phyloP scores from a whole-genome alignment of 2,888 invertebrate species.

The Diaphora mendica region DNA sequence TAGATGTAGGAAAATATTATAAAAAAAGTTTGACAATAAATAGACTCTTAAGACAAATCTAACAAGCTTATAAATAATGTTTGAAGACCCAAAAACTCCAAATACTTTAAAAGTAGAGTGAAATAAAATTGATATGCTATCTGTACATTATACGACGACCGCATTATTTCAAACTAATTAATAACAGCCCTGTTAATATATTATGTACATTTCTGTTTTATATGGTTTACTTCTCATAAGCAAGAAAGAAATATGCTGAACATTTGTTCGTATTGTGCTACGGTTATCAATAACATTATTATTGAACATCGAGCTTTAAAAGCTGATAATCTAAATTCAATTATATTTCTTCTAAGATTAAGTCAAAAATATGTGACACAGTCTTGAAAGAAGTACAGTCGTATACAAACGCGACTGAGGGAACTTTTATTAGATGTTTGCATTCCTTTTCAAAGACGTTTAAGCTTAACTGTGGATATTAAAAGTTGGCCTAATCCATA shows the following conservation, averaged over 20 bases:
- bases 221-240: background rate
- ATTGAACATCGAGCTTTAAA: background rate
- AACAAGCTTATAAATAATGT: too few relatives aligned
- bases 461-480: background rate
- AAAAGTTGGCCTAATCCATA: background rate
- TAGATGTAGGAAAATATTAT: too few relatives aligned
- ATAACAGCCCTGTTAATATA: background rate
- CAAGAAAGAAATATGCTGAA: background rate
- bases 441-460: background rate
- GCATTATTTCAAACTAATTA: conserved; percentile 13
- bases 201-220: conserved; percentile 3
- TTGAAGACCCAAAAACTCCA: background rate
- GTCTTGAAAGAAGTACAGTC: background rate
- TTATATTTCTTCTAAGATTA: background rate
- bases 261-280: background rate
- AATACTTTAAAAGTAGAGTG: background rate
- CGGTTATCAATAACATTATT: background rate
- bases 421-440: background rate
- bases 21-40: too few relatives aligned
- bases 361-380: background rate
- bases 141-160: conserved; percentile 5
- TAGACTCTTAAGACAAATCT: too few relatives aligned
- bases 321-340: background rate
- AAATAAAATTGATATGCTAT: conserved; percentile 6
- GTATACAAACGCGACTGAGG: background rate